These are phyloP conservation scores for Ypsolopha sequella DNA, from an alignment of 2,888 invertebrate genomes.

Conservation along the genomic window DNA sequence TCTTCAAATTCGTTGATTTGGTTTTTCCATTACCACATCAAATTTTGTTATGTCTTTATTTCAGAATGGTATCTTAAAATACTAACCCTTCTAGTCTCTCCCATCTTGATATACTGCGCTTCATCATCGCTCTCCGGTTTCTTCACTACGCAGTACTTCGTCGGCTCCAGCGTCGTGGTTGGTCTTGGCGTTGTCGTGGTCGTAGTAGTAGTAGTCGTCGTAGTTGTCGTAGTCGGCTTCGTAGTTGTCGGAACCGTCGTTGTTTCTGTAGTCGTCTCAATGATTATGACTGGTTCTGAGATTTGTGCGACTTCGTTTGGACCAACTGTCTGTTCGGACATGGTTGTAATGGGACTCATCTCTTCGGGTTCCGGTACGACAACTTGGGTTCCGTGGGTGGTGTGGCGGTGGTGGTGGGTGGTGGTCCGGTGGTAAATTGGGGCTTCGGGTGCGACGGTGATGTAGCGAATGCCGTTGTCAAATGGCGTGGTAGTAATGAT, in stretches of 20 bases:
- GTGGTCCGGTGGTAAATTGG: slow-evolving; percentile 52
- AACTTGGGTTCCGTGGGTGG: slow-evolving; percentile 30
- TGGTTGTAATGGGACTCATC: slow-evolving; percentile 48
- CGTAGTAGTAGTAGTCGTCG: slow-evolving; percentile 44
- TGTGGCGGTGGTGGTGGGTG: slow-evolving; percentile 47
- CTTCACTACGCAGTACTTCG: slow-evolving; percentile 85
- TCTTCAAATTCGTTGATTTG: not conserved
- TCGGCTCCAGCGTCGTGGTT: slow-evolving; percentile 70
- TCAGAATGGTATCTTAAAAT: not conserved
- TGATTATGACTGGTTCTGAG: slow-evolving; percentile 41
- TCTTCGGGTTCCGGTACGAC: slow-evolving; percentile 27
- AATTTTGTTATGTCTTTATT: not conserved
- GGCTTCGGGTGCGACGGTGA: slow-evolving; percentile 53
- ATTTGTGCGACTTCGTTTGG: slow-evolving; percentile 56
- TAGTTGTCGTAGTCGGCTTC: slow-evolving; percentile 42
- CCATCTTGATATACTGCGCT: slow-evolving; percentile 85
- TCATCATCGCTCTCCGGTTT: slow-evolving; percentile 83
- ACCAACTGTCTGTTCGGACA: slow-evolving; percentile 54
- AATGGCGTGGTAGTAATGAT: slow-evolving; percentile 50
- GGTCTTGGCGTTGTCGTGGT: slow-evolving; percentile 66
- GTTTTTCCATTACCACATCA: not conserved
- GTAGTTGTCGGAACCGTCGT: slow-evolving; percentile 31
- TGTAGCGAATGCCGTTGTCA: slow-evolving; percentile 55
- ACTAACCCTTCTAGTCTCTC: slow-evolving; percentile 87
- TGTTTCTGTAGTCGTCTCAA: slow-evolving; percentile 38